A percentile compares a stretch with the other conserved stretches of the same genome.
Evolutionary conservation across 2,113 vertebrate species (phyloP).

Genomic region (Saccopteryx bilineata): DNA sequence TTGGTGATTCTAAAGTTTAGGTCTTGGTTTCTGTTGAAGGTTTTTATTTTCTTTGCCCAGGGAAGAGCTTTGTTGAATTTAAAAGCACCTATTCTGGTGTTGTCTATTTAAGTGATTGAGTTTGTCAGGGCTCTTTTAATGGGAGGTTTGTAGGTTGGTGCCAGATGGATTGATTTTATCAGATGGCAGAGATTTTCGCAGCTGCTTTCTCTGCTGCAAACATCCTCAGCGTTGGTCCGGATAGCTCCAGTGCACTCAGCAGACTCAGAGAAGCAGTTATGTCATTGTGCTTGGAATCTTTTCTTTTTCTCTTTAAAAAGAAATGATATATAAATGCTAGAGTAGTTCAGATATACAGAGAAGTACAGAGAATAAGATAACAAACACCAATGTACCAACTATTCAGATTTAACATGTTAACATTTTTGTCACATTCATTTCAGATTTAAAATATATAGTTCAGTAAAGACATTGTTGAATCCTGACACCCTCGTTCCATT

Average conservation of each 20-base stretch:
- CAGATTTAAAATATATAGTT: constrained; percentile 43
- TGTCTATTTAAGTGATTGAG: not conserved
- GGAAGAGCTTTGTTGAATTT: not conserved
- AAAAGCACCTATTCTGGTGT: not conserved
- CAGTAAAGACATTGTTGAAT: constrained; percentile 44
- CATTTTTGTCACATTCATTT: constrained; percentile 66
- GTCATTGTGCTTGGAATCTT: not conserved
- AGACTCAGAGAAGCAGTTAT: not conserved
- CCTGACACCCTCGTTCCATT: not conserved
- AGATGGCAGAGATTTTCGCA: not conserved
- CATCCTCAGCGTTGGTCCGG: not conserved
- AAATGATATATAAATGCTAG: constrained; percentile 35
- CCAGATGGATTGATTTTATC: constrained; percentile 1
- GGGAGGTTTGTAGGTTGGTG: not conserved
- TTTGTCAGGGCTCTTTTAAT: not conserved
- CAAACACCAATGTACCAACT: constrained; percentile 24
- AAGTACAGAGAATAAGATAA: constrained; percentile 41
- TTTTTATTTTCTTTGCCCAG: constrained; percentile 20
- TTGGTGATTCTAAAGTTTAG: not conserved
- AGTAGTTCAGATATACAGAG: constrained; percentile 24
- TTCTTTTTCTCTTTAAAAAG: constrained; percentile 18
- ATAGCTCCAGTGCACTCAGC: not conserved
- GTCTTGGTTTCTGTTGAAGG: not conserved
- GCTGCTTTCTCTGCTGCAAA: not conserved
- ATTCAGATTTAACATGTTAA: constrained; percentile 53